A percentile compares a stretch with the other conserved stretches of the same genome.
Conservation (phyloP, 2,113 vertebrate genomes). For the Thalassarche chlororhynchos region DNA sequence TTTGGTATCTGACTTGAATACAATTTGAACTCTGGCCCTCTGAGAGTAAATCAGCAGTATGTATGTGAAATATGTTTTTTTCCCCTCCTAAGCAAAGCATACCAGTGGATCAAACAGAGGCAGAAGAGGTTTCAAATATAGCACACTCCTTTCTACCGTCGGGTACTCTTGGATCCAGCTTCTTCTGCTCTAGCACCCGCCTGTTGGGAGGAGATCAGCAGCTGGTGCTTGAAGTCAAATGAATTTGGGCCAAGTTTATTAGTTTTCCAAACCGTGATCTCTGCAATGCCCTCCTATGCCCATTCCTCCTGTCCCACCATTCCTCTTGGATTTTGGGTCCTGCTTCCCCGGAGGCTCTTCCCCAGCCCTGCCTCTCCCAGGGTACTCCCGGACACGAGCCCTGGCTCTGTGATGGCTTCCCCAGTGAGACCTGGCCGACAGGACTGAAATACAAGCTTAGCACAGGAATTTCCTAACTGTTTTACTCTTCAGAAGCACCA, state of each 20-base stretch:
- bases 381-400: not conserved
- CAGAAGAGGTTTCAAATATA: constrained; percentile 8
- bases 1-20: not conserved
- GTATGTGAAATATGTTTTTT: not conserved
- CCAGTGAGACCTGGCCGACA: not conserved
- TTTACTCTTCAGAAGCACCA: not conserved
- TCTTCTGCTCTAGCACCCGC: not conserved
- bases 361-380: not conserved
- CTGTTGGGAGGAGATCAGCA: not conserved
- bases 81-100: not conserved
- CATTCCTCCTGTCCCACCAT: not conserved
- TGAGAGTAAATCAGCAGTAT: not conserved
- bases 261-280: not conserved
- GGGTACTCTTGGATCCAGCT: not conserved
- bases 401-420: not conserved
- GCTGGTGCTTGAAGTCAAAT: not conserved
- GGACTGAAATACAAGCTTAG: not conserved
- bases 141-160: not conserved
- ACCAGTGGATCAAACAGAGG: not conserved
- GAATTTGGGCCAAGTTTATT: not conserved
- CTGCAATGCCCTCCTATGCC: not conserved
- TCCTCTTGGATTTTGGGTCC: not conserved
- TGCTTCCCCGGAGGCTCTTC: not conserved
- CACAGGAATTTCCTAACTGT: not conserved
- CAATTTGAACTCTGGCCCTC: not conserved